Conservation (phyloP, 2,797 vertebrate genomes). For the Anguilla marmorata region DNA sequence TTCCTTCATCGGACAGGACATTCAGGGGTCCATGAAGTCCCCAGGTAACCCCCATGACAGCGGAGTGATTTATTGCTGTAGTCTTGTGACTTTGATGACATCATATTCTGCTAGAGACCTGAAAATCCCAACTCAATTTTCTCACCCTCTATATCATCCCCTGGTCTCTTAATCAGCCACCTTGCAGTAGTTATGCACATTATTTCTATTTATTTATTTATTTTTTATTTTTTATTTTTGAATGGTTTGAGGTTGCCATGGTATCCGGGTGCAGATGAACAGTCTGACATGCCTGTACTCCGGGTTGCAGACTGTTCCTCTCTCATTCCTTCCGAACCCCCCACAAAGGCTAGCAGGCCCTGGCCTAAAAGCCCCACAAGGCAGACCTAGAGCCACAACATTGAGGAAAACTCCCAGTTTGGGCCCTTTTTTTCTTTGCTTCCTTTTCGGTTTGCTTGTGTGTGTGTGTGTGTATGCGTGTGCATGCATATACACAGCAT, state of each 20-base stretch:
- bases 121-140: slow-evolving; percentile 16
- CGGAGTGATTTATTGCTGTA: not conserved
- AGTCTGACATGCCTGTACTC: not conserved
- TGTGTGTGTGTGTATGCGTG: no score
- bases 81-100: slow-evolving; percentile 11
- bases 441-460: no score
- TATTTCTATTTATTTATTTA: not conserved
- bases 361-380: no score
- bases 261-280: not conserved
- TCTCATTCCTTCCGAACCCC: not conserved
- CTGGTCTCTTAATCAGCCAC: not conserved
- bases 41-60: not conserved
- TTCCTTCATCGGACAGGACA: not conserved
- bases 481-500: no score
- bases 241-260: not conserved
- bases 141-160: not conserved
- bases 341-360: not conserved
- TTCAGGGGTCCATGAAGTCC: not conserved
- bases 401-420: no score
- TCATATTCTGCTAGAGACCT: not conserved
- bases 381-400: no score
- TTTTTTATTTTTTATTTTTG: not conserved
- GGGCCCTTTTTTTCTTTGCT: no score
- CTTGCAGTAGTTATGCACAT: not conserved
- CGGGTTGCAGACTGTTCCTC: not conserved